These are phyloP conservation scores for Caerostris extrusa DNA, from an alignment of 1,140 invertebrate species.

Conservation along the genomic window DNA sequence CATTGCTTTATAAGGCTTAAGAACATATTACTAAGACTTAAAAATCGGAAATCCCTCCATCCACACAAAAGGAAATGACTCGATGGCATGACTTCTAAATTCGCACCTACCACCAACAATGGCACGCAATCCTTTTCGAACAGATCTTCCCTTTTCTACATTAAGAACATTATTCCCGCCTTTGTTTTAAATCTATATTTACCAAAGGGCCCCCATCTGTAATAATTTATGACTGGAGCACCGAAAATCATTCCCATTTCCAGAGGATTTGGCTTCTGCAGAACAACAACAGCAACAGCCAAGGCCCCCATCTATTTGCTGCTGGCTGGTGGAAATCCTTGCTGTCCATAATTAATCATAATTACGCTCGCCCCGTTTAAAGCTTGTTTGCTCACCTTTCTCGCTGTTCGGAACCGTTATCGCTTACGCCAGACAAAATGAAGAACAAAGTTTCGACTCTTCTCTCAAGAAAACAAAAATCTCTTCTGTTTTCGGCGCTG, in stretches of 20 bases:
- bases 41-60: conserved; percentile 18
- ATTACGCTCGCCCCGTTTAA: conserved; percentile 54
- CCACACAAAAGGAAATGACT: conserved; percentile 14
- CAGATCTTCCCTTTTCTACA: neutral
- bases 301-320: neutral
- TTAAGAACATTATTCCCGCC: conserved; percentile 8
- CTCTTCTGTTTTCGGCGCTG: conserved; percentile 33
- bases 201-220: neutral
- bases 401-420: conserved; percentile 51
- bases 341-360: conserved; percentile 68
- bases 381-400: conserved; percentile 64
- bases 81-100: neutral
- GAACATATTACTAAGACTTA: neutral
- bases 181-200: conserved; percentile 19
- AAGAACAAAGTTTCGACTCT: conserved; percentile 23
- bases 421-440: conserved; percentile 48
- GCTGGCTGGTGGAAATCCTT: neutral
- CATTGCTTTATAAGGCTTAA: neutral
- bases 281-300: neutral
- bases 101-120: neutral
- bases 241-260: conserved; percentile 38
- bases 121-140: neutral
- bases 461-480: conserved; percentile 41
- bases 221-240: conserved; percentile 22
- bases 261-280: neutral